Evolutionary conservation across 2,888 invertebrate genomes (phyloP).

Genomic region (Lordiphosa fenestrarum): DNA sequence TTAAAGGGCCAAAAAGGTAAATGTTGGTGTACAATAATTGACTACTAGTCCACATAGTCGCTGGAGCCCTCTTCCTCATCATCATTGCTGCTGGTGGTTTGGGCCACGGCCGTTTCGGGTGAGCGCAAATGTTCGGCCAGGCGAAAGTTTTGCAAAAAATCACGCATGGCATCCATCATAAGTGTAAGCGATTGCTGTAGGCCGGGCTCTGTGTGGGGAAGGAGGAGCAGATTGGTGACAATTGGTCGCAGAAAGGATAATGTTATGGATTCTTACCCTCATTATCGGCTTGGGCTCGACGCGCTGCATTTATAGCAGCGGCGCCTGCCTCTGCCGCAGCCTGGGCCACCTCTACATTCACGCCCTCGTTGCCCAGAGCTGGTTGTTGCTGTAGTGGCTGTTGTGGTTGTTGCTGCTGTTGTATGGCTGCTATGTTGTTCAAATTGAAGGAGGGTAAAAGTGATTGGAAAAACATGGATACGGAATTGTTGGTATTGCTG

Average conservation of each 20-base stretch:
- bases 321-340: slow-evolving; percentile 26
- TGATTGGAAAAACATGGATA: slow-evolving; percentile 86
- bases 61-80: slow-evolving; percentile 82
- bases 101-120: slow-evolving; percentile 74
- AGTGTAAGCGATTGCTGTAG: slow-evolving; percentile 85
- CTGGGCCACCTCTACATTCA: slow-evolving; percentile 17
- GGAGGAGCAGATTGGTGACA: background rate
- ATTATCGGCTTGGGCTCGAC: slow-evolving; percentile 40
- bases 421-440: slow-evolving; percentile 52
- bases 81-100: slow-evolving; percentile 80
- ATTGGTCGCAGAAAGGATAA: background rate
- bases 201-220: slow-evolving; percentile 50
- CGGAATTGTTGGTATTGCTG: slow-evolving; percentile 74
- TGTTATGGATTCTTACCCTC: slow-evolving; percentile 48
- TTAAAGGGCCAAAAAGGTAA: too few species aligned
- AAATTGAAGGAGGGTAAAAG: slow-evolving; percentile 85
- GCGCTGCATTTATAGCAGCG: slow-evolving; percentile 22
- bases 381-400: slow-evolving; percentile 40
- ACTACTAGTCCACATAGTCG: slow-evolving; percentile 78
- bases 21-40: slow-evolving; percentile 35
- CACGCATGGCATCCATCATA: slow-evolving; percentile 87
- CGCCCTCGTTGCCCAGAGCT: background rate
- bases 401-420: slow-evolving; percentile 38
- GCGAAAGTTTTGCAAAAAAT: slow-evolving; percentile 85
- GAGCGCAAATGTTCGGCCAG: slow-evolving; percentile 82